phyloP scores from a whole-genome alignment of 2,113 vertebrate species.

The Nothoprocta perdicaria region DNA sequence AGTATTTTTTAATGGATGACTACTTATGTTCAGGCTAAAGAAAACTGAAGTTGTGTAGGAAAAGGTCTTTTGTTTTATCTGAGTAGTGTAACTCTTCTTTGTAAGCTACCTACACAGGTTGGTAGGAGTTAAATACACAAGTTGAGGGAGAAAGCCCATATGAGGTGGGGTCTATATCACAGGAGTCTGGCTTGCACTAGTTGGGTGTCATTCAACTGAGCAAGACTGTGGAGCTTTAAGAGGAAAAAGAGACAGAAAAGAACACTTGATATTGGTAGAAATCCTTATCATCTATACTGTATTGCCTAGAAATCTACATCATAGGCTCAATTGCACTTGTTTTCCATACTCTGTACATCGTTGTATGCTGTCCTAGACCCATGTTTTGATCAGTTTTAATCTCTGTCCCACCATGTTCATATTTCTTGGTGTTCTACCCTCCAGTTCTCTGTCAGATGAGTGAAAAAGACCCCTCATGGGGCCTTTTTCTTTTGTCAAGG shows the following conservation, averaged over 20 bases:
- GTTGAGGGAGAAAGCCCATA: background rate
- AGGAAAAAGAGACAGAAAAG: background rate
- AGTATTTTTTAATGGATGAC: background rate
- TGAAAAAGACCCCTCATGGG: background rate
- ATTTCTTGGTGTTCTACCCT: background rate
- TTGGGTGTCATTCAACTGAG: background rate
- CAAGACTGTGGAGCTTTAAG: background rate
- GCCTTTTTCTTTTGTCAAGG: background rate
- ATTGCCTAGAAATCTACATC: background rate
- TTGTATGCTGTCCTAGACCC: background rate
- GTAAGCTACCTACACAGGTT: background rate
- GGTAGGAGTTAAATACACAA: background rate
- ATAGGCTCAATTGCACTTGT: background rate
- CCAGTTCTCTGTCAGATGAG: background rate
- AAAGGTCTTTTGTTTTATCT: background rate
- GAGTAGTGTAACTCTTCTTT: background rate
- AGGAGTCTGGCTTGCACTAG: background rate
- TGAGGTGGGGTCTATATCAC: background rate
- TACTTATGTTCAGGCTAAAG: background rate
- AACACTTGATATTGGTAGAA: background rate
- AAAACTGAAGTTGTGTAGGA: background rate
- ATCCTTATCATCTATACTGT: background rate
- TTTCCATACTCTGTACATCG: background rate
- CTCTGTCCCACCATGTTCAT: fast-evolving
- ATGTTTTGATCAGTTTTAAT: background rate